Conservation (phyloP, 2,797 vertebrate genomes). For the Fistularia commersonii region DNA sequence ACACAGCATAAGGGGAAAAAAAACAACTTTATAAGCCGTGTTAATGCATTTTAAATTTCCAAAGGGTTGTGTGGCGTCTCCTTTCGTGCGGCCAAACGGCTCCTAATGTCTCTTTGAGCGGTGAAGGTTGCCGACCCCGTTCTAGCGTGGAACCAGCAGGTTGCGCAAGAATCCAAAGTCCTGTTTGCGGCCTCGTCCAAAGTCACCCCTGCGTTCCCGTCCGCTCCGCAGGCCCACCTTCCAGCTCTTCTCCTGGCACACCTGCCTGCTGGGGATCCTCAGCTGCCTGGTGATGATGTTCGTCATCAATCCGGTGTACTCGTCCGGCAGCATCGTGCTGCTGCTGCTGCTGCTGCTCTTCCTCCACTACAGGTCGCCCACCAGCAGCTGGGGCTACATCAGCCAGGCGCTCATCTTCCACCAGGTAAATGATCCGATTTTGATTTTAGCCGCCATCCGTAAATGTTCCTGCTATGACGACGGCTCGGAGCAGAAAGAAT, state of each 20-base stretch:
- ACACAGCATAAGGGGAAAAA: too few relatives aligned
- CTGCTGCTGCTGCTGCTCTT: conserved; percentile 84
- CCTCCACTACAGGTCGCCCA: conserved; percentile 86
- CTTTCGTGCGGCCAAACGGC: too few relatives aligned
- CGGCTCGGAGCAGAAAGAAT: too few relatives aligned
- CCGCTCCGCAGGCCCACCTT: conserved; percentile 80
- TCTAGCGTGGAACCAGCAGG: too few relatives aligned
- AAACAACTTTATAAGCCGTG: too few relatives aligned
- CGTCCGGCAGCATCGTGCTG: conserved; percentile 85
- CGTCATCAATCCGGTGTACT: conserved; percentile 87
- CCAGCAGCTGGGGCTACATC: conserved; percentile 94
- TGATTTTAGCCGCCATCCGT: too few relatives aligned
- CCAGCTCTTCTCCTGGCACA: conserved; percentile 90
- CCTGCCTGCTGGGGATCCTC: conserved; percentile 85
- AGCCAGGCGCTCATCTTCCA: conserved; percentile 95
- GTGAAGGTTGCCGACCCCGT: too few relatives aligned
- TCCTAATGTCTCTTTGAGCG: too few relatives aligned
- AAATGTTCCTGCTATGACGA: too few relatives aligned
- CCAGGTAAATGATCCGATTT: too few relatives aligned
- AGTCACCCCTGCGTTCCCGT: conserved; percentile 8
- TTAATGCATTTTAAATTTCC: too few relatives aligned
- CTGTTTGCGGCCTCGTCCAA: conserved; percentile 1
- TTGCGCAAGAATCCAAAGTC: background rate
- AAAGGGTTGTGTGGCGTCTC: too few relatives aligned
- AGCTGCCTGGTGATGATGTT: conserved; percentile 95